phyloP scores from a whole-genome alignment of 1,140 invertebrate species.

The Sipha flava region DNA sequence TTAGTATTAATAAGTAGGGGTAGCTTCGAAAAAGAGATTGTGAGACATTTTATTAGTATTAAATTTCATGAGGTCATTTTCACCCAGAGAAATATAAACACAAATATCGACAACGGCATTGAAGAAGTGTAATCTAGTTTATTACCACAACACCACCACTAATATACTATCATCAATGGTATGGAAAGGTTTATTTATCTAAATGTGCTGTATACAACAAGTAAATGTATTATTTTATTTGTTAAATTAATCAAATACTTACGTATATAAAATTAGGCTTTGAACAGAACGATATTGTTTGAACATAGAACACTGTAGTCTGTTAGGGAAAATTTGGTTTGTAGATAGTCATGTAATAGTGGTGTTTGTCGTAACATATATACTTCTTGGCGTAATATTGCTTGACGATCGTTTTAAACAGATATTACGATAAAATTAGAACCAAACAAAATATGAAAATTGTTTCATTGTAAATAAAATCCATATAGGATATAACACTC shows the following conservation, averaged over 20 bases:
- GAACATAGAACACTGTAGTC: no score
- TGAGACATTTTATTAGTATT: not conserved
- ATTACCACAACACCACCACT: not conserved
- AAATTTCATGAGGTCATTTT: conserved; percentile 1
- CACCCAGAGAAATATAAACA: not conserved
- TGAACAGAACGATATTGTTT: not conserved
- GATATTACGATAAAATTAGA: no score
- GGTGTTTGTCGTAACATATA: no score
- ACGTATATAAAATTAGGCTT: not conserved
- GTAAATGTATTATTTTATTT: not conserved
- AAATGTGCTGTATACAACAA: not conserved
- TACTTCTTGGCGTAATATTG: no score
- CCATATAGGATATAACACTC: no score
- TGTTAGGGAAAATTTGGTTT: no score
- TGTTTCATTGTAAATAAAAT: no score
- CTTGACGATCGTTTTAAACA: no score
- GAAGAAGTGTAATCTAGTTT: not conserved
- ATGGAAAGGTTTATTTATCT: not conserved
- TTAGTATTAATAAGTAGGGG: not conserved
- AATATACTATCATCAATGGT: not conserved
- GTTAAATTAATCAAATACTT: not conserved
- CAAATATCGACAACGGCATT: not conserved
- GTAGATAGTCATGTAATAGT: no score
- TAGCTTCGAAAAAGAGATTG: not conserved
- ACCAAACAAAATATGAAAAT: no score